Conservation (phyloP, 2,797 vertebrate genomes). For the Myotis findleyi region DNA sequence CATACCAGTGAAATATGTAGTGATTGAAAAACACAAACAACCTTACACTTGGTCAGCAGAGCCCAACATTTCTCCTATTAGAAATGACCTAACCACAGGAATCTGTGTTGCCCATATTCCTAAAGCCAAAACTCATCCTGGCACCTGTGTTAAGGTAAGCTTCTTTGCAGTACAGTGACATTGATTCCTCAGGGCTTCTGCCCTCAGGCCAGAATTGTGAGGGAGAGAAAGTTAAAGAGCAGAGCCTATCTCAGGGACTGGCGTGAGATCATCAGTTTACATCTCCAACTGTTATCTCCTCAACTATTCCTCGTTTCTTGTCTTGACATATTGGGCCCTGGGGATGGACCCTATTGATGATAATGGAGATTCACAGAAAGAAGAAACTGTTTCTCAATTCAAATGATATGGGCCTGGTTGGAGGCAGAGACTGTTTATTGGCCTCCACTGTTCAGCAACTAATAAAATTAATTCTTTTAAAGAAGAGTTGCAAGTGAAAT, state of each 20-base stretch:
- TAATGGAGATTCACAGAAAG: constrained; percentile 36
- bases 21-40: background rate
- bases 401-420: constrained; percentile 43
- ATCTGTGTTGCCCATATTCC: background rate
- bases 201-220: background rate
- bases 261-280: background rate
- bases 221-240: background rate
- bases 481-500: constrained; percentile 66
- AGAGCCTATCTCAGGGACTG: background rate
- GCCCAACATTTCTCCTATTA: background rate
- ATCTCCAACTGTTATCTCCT: background rate
- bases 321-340: background rate
- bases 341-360: background rate
- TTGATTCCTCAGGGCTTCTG: constrained; percentile 3
- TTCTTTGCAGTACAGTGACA: background rate
- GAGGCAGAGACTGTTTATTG: constrained; percentile 48
- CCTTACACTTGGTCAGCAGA: background rate
- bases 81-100: background rate
- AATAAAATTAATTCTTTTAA: constrained; percentile 71
- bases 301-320: background rate
- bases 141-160: background rate
- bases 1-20: background rate
- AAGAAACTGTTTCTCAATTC: constrained; percentile 50
- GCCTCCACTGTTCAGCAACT: constrained; percentile 53
- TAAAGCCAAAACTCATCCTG: background rate